Conservation (phyloP, 30 jellyfish, hydroid and myxozoan species). For the Cassiopea xamachana region DNA sequence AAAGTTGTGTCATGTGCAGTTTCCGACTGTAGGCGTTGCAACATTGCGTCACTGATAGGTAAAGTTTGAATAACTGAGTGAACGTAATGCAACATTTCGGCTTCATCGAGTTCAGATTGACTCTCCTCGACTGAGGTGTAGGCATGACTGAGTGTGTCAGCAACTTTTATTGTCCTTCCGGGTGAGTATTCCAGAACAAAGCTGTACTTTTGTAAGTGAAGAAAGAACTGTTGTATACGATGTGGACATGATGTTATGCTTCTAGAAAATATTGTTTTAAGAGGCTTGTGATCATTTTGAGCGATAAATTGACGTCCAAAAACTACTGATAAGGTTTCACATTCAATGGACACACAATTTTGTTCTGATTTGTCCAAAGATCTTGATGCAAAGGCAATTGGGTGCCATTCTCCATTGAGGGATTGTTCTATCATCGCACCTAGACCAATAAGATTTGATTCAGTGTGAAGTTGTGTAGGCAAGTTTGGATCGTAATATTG, state of each 20-base stretch:
- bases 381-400: slow-evolving; percentile 32
- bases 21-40: slow-evolving; percentile 5
- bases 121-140: slow-evolving; percentile 14
- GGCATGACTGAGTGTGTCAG: slow-evolving; percentile 26
- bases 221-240: slow-evolving; percentile 18
- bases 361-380: slow-evolving; percentile 1
- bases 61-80: slow-evolving; percentile 8
- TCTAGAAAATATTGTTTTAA: background rate
- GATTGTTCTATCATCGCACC: slow-evolving; percentile 39
- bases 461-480: slow-evolving; percentile 11
- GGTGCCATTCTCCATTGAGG: slow-evolving; percentile 17
- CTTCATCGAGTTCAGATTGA: background rate
- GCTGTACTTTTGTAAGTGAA: slow-evolving; percentile 38
- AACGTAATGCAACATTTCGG: slow-evolving; percentile 9
- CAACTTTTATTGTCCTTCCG: slow-evolving; percentile 24
- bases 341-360: slow-evolving; percentile 15
- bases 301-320: slow-evolving; percentile 10
- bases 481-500: slow-evolving; percentile 23
- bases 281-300: slow-evolving; percentile 45
- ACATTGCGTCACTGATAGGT: slow-evolving; percentile 9
- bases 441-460: background rate
- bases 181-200: slow-evolving; percentile 28
- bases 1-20: slow-evolving; percentile 37
- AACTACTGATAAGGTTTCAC: slow-evolving; percentile 31
- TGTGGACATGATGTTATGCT: slow-evolving; percentile 15